Base-by-base conservation (phyloP, 2,888 invertebrate species). In the Cataglyphis rosenhaueri region DNA sequence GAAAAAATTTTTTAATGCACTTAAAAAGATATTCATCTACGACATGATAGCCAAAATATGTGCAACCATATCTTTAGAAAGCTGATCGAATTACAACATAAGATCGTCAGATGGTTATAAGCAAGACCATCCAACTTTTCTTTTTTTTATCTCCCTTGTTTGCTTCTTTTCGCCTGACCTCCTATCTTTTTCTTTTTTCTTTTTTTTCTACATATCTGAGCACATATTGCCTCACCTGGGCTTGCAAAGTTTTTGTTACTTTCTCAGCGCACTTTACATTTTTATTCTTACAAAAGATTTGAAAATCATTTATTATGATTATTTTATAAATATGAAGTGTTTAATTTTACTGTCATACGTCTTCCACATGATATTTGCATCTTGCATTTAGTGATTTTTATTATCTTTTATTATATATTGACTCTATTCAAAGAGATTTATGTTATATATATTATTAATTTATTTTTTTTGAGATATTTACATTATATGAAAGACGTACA, bases 71-170 rank as follows among this genome's bases (percentile, higher is more conserved):
- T 92, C 91, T 90, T 84, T 82, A 85, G 61, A 84, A 87, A 87
- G 87, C 88, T 89, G 91, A 88, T 93, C 91, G 81, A 86, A 90
- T 93, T 92, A 87, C 92, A 90, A 88, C 91, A 91, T 91, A 91
- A 92, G 87, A 83, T 88, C 91, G 92, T 91, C 93, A 93, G 93
- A 91, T 93, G 92, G 93, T n/a, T 52, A 52, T 83, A 87, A 91
- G 92, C 92, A 92, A 90, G 9, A 61, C 65, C 15, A 25, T 55
- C 21, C 25, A 57, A 59, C 48, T 18, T 35, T 59, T 41, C 25
- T 61, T 29, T 74, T 73, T 29, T 25, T 76, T 35, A 52, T 59
- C 35, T 66, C 1, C 65, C 59, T 44, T 61, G 25, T 52, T 12
- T 57, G 21, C 61, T 70, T 55, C 65, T 78, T 61, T 52, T 73